Conservation (phyloP, 1,140 invertebrate genomes). For the Dufourea novaeangliae region DNA sequence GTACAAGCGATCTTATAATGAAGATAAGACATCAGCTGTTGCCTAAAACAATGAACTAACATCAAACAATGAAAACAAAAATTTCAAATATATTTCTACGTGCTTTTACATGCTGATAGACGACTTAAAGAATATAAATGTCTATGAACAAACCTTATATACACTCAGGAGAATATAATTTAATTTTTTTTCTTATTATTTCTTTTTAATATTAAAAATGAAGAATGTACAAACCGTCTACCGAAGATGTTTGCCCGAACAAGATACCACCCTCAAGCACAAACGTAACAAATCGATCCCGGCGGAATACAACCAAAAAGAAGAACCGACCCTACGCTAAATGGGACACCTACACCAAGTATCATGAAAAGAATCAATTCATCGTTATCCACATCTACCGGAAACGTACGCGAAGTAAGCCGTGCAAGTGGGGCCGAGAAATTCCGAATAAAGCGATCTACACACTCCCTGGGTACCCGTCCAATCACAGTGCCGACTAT, state of each 20-base stretch:
- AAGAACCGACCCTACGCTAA: background rate
- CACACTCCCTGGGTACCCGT: background rate
- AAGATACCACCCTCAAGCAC: background rate
- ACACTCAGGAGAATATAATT: too few relatives aligned
- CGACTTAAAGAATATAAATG: too few relatives aligned
- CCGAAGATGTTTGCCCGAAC: too few relatives aligned
- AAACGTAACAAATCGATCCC: background rate
- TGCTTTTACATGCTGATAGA: too few relatives aligned
- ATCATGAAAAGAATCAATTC: background rate
- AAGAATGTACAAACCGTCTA: too few relatives aligned
- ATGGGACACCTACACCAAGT: background rate
- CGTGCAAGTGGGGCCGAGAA: background rate
- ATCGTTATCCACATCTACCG: background rate
- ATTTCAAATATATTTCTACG: too few relatives aligned
- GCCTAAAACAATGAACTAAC: too few relatives aligned
- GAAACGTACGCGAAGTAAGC: background rate
- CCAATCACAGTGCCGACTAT: background rate
- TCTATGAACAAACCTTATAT: too few relatives aligned
- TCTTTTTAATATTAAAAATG: too few relatives aligned
- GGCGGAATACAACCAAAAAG: background rate
- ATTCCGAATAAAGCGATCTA: conserved; percentile 16
- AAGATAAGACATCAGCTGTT: too few relatives aligned
- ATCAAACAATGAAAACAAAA: too few relatives aligned
- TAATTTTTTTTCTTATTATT: background rate
- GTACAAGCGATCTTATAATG: too few relatives aligned